phyloP scores from a whole-genome alignment of 1,140 invertebrate genomes.

The Drosophila tropicalis region DNA sequence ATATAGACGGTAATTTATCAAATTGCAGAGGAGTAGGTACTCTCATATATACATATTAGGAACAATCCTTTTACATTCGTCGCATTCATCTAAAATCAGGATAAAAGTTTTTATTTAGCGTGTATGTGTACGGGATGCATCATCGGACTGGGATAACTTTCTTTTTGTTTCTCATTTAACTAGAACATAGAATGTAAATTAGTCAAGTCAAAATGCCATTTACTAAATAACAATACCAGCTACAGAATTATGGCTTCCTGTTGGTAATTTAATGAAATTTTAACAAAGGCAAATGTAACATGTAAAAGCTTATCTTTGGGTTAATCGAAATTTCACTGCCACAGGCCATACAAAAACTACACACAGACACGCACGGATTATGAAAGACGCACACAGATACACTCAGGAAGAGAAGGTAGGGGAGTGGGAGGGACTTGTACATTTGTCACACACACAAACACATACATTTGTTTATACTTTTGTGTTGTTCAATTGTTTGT shows the following conservation, averaged over 20 bases:
- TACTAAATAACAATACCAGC: conserved; percentile 25
- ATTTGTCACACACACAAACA: conserved; percentile 53
- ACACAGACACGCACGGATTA: conserved; percentile 47
- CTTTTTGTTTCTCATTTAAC: conserved; percentile 1
- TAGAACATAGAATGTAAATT: conserved; percentile 53
- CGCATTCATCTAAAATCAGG: no score
- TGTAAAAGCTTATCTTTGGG: conserved; percentile 45
- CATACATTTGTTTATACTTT: conserved; percentile 21
- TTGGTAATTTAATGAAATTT: conserved; percentile 53
- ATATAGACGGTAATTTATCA: no score
- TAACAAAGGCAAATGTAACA: conserved; percentile 59
- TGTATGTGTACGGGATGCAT: not conserved
- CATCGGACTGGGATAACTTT: not conserved
- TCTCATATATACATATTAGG: no score
- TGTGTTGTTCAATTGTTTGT: conserved; percentile 53
- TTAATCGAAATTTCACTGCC: conserved; percentile 62
- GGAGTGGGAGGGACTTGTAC: conserved; percentile 41
- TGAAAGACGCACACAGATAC: not conserved
- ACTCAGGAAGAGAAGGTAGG: not conserved
- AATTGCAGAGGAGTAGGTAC: no score
- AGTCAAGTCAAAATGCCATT: conserved; percentile 32
- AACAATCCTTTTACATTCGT: no score
- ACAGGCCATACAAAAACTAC: conserved; percentile 48
- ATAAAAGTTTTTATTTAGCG: no score
- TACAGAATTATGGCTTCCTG: conserved; percentile 55